These are phyloP conservation scores for Philopotamus ludificatus DNA, from an alignment of 1,140 invertebrate genomes.

Conservation along the genomic window DNA sequence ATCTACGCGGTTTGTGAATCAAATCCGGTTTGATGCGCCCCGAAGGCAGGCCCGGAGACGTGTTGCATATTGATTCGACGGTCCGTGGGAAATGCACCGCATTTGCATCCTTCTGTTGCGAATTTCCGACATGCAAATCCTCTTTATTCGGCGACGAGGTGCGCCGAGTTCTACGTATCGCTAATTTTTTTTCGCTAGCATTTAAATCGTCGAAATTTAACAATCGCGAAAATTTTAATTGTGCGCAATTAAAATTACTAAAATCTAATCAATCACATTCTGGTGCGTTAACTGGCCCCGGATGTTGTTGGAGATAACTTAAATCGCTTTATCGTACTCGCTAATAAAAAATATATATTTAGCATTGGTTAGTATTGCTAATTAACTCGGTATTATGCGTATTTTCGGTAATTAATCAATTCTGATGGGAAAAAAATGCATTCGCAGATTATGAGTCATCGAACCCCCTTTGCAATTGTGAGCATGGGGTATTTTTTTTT, in stretches of 20 bases:
- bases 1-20: slow-evolving; percentile 29
- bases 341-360: no score
- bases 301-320: no score
- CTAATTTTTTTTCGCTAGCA: no score
- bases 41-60: slow-evolving; percentile 6
- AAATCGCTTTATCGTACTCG: no score
- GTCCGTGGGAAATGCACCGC: slow-evolving; percentile 30
- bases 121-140: slow-evolving; percentile 39
- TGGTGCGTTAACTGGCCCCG: not conserved
- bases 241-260: not conserved
- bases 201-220: not conserved
- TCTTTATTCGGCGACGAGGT: slow-evolving; percentile 29
- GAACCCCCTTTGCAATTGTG: no score
- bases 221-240: not conserved
- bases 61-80: slow-evolving; percentile 33
- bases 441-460: no score
- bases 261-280: not conserved
- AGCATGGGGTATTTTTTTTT: no score
- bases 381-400: no score
- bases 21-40: slow-evolving; percentile 27
- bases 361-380: no score
- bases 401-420: no score
- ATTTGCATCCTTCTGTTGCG: slow-evolving; percentile 38
- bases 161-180: not conserved
- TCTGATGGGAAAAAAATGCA: no score